Percentiles rank a stretch among this genome's conserved stretches.
phyloP scores from a whole-genome alignment of 2,113 vertebrate species.

The Campylorhamphus procurvoides region DNA sequence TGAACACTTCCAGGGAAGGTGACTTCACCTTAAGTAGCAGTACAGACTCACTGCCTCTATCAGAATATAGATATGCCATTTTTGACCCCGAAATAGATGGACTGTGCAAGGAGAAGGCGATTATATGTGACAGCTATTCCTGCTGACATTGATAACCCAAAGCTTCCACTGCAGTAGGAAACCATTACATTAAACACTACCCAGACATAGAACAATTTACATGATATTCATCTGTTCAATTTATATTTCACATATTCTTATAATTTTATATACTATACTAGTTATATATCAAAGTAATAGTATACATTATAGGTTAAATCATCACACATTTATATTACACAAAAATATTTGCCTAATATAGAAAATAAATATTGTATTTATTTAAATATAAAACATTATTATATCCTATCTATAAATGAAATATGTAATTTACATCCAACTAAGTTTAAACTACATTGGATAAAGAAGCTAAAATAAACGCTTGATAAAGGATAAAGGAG shows the following conservation, averaged over 20 bases:
- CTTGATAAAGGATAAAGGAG: neutral
- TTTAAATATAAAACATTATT: neutral
- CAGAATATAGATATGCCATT: rapidly evolving
- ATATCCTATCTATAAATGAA: neutral
- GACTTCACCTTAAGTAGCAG: rapidly evolving
- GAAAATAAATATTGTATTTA: neutral
- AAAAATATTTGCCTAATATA: neutral
- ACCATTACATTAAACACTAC: neutral
- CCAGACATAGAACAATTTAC: neutral
- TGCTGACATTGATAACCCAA: neutral
- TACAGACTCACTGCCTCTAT: neutral
- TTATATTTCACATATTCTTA: neutral
- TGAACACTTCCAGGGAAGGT: neutral
- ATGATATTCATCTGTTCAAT: neutral
- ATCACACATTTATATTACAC: neutral
- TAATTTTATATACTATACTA: neutral
- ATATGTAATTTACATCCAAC: neutral
- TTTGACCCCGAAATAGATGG: neutral
- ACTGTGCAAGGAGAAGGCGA: neutral
- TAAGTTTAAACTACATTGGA: neutral
- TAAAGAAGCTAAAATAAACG: neutral
- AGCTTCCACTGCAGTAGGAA: neutral
- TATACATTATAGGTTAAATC: neutral
- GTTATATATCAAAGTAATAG: neutral
- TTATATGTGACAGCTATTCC: neutral